A percentile compares a stretch with the other conserved stretches of the same genome.
These are phyloP conservation scores for Mnemiopsis leidyi DNA, from an alignment of 37 sponge, comb jelly and placozoan species.

Conservation along the genomic window DNA sequence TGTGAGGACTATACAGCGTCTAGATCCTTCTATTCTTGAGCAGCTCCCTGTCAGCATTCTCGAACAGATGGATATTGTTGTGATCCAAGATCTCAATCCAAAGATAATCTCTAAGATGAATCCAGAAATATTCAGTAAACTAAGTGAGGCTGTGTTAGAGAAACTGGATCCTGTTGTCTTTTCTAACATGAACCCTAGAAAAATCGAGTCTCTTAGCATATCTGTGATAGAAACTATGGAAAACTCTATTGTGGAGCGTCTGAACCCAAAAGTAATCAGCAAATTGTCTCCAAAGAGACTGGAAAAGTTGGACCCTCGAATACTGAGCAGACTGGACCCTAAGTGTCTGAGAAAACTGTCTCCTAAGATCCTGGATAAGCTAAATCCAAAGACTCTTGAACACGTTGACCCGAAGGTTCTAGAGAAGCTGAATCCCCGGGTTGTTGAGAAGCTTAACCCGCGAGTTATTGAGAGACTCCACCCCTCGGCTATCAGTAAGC, in stretches of 20 bases:
- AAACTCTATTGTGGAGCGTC: neutral
- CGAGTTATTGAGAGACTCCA: neutral
- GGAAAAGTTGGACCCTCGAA: conserved; percentile 21
- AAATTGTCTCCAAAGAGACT: conserved; percentile 11
- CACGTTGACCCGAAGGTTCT: neutral
- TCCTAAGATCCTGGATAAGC: conserved; percentile 35
- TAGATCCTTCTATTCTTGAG: neutral
- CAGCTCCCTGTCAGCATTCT: neutral
- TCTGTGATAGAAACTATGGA: neutral
- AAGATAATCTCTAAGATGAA: conserved; percentile 35
- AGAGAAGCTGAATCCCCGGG: neutral
- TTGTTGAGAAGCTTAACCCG: conserved; percentile 38
- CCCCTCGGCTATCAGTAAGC: neutral
- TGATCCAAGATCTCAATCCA: conserved; percentile 1
- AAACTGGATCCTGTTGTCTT: conserved; percentile 11
- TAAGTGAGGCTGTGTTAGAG: conserved; percentile 11
- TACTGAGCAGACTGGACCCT: neutral
- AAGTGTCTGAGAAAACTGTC: conserved; percentile 10
- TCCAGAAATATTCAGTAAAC: conserved; percentile 4
- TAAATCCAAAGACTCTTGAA: neutral
- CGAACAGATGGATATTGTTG: neutral
- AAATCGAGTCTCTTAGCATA: neutral
- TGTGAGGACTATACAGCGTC: neutral
- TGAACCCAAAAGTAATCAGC: conserved; percentile 29
- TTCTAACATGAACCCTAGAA: neutral